phyloP scores from a whole-genome alignment of 1,140 invertebrate genomes.

The Cataglyphis hispanica region DNA sequence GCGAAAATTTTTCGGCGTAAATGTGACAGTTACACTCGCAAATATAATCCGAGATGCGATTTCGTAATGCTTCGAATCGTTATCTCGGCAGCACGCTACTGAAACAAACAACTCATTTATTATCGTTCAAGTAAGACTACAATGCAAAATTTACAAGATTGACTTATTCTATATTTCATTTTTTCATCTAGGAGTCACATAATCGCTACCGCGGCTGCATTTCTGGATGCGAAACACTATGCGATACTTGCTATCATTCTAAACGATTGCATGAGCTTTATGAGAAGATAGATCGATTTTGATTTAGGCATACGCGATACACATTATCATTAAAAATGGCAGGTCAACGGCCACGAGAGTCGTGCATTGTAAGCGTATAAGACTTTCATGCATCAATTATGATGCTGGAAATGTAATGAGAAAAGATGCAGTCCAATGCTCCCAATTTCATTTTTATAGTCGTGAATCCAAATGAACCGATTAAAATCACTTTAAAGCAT shows the following conservation, averaged over 20 bases:
- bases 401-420: neutral
- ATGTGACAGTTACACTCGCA: neutral
- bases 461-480: no score
- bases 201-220: slow-evolving; percentile 43
- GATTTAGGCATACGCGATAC: neutral
- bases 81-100: neutral
- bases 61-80: neutral
- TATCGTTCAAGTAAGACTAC: neutral
- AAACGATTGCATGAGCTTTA: neutral
- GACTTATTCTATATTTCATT: neutral
- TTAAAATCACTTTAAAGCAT: no score
- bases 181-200: neutral
- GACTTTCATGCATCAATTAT: neutral
- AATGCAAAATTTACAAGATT: neutral
- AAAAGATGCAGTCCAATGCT: no score
- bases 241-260: slow-evolving; percentile 28
- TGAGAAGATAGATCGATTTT: no score
- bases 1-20: neutral
- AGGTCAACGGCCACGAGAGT: neutral
- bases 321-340: neutral
- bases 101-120: neutral
- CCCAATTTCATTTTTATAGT: no score
- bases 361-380: neutral
- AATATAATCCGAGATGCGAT: neutral
- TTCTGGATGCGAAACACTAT: slow-evolving; percentile 37